Evolutionary conservation across 2,797 vertebrate species (phyloP).

Genomic region (Hippocampus kuda): DNA sequence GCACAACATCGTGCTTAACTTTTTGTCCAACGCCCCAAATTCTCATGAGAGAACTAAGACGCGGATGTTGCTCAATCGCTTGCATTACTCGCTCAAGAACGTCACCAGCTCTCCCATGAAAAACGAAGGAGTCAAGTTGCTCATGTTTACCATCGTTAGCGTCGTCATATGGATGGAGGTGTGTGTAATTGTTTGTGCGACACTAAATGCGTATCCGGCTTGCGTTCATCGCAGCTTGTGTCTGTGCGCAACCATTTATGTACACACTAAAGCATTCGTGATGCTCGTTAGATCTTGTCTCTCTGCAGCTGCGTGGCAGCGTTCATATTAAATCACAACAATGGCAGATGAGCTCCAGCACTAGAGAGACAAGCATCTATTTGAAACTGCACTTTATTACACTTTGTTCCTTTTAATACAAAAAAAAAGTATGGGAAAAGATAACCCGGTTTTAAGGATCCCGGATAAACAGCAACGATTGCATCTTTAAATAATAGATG

Average conservation of each 20-base stretch:
- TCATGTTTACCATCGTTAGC: conserved; percentile 61
- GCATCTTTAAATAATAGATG: conserved; percentile 80
- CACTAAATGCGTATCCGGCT: conserved; percentile 37
- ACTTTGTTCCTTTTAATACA: conserved; percentile 74
- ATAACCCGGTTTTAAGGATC: conserved; percentile 68
- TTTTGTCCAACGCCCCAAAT: neutral
- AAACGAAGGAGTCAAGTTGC: conserved; percentile 60
- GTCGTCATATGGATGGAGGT: conserved; percentile 46
- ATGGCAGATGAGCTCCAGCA: conserved; percentile 54
- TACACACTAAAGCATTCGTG: conserved; percentile 62
- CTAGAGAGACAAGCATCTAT: conserved; percentile 59
- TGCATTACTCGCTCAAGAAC: neutral
- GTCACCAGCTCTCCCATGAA: conserved; percentile 41
- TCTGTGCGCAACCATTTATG: conserved; percentile 57
- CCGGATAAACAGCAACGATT: conserved; percentile 73
- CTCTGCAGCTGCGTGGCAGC: conserved; percentile 56
- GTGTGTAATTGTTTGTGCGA: conserved; percentile 39
- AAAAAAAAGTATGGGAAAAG: conserved; percentile 48
- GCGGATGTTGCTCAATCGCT: neutral
- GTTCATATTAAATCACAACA: conserved; percentile 69
- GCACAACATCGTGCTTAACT: neutral
- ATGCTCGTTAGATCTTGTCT: conserved; percentile 66
- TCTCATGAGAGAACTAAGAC: neutral
- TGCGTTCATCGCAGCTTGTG: conserved; percentile 16
- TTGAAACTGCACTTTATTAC: conserved; percentile 69